These are phyloP conservation scores for Perithous albicinctus DNA, from an alignment of 2,888 invertebrate genomes.

Conservation along the genomic window DNA sequence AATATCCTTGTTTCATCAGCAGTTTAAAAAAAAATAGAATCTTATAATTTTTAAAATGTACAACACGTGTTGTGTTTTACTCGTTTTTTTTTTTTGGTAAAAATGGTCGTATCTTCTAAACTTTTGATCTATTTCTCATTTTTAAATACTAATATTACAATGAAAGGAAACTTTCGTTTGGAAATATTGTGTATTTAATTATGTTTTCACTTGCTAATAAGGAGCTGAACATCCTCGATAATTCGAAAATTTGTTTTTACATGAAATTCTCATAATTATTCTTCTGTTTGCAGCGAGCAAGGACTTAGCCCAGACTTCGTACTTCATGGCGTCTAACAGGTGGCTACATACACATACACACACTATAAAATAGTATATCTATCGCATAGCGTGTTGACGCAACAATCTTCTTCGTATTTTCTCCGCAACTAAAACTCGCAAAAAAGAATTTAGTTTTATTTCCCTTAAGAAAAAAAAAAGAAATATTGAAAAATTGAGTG, in stretches of 20 bases:
- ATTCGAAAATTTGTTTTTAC: background rate
- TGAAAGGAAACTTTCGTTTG: no score
- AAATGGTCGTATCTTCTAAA: no score
- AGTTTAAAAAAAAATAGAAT: background rate
- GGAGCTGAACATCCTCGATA: background rate
- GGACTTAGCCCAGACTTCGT: constrained; percentile 98
- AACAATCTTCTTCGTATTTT: constrained; percentile 20
- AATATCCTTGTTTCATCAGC: background rate
- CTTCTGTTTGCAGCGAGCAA: constrained; percentile 91
- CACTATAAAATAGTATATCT: constrained; percentile 59
- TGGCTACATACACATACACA: constrained; percentile 81
- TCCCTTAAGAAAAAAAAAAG: background rate
- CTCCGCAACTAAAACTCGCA: background rate
- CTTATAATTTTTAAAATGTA: background rate
- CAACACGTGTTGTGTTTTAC: background rate
- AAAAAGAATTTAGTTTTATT: background rate
- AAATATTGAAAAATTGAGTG: constrained; percentile 57
- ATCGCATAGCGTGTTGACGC: constrained; percentile 44
- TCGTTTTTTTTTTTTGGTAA: no score
- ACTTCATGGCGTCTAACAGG: constrained; percentile 99
- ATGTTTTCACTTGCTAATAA: no score
- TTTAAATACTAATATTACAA: no score
- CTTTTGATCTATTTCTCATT: no score
- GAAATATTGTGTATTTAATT: no score
- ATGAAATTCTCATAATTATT: background rate